Base-by-base conservation (phyloP, 2,113 vertebrate species). In the Cephalopterus ornatus region DNA sequence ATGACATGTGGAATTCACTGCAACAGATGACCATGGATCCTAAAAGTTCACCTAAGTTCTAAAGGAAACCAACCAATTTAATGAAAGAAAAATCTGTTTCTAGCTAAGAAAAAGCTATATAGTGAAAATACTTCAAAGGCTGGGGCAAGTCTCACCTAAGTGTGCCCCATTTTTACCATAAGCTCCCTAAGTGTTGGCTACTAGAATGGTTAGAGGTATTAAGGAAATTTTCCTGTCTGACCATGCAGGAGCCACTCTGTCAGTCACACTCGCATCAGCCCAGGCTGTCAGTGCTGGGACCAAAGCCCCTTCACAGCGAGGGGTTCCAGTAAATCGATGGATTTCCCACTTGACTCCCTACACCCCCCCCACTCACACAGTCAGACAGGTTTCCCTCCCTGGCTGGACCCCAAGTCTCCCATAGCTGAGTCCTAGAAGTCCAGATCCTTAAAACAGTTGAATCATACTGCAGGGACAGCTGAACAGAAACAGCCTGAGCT, bases 271-370 rank as follows among this genome's bases (percentile, higher is more conserved):
- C 15, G 8, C 44, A 37, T 6, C 7, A 2, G 12, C 27, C n/a
- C 44, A 61, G n/a, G 33, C 44, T 58, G 32, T 27, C 71, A 16
- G 18, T 44, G 53, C 39, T n/a, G 52, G 30, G 30, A n/a, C 16
- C 1, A 2, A 42, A n/a, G 6, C 32, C 39, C 52, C 27, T 30
- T 17, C 5, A 14, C 47, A 70, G 47, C 1, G 0, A 19, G n/a
- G 2, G 7, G 39, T 44, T 56, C 22, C 39, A 15, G 23, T 28
- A 23, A 58, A 5, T 14, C 11, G 4, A 12, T 11, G 41, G 33
- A 33, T 52, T 23, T 9, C 62, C 19, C 6, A 3, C 28, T 14
- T 65, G 28, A 42, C 28, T 15, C 28, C 62, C 20, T 32, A 65
- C 62, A 44, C 27, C 21, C 19, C 17, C 11, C 35, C 19, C 9